A percentile compares a stretch with the other conserved stretches of the same genome.
These are phyloP conservation scores for Anastrepha ludens DNA, from an alignment of 1,140 invertebrate genomes.

Conservation along the genomic window DNA sequence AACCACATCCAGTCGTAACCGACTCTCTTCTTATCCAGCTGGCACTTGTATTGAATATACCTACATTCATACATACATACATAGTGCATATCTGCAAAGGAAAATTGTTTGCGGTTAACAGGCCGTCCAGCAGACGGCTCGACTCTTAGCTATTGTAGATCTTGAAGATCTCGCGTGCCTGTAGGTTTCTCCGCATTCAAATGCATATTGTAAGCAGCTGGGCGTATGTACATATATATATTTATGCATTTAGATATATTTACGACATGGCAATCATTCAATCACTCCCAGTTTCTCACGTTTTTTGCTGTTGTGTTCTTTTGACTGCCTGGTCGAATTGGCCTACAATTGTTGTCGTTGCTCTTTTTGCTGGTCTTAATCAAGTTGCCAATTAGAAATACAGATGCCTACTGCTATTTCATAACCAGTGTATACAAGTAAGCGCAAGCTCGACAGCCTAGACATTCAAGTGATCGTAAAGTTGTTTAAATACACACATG, in stretches of 20 bases:
- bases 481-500: not conserved
- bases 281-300: constrained; percentile 46
- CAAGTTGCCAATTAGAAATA: constrained; percentile 42
- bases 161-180: constrained; percentile 22
- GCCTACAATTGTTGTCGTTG: constrained; percentile 8
- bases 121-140: not conserved
- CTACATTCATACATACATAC: not conserved
- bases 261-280: constrained; percentile 27
- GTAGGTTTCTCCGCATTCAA: not conserved
- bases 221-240: not conserved
- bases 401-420: constrained; percentile 40
- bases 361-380: constrained; percentile 41
- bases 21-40: not conserved
- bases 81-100: not conserved
- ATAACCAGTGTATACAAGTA: constrained; percentile 38
- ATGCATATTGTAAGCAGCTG: not conserved
- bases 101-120: constrained; percentile 18
- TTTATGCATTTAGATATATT: not conserved
- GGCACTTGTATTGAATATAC: not conserved
- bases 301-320: constrained; percentile 9
- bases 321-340: constrained; percentile 22
- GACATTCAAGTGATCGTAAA: constrained; percentile 41
- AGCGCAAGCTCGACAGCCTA: constrained; percentile 6
- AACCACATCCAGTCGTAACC: constrained; percentile 28
- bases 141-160: not conserved